A percentile compares a stretch with the other conserved stretches of the same genome.
Conservation (phyloP, 2,113 vertebrate genomes). For the Strix aluco region DNA sequence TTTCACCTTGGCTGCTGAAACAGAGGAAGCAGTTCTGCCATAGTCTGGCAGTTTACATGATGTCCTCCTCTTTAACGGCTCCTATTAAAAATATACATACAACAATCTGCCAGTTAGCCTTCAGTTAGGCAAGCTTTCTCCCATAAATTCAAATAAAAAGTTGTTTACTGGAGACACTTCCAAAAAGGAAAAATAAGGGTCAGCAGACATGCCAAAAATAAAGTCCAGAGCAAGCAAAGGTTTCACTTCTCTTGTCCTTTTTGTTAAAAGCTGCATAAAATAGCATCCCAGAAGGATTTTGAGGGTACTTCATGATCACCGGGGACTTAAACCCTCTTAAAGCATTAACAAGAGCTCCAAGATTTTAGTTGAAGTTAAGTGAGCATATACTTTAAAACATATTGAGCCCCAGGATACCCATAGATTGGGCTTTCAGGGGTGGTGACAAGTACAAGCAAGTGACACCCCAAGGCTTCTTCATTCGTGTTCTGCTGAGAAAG, state of each 20-base stretch:
- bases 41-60: not conserved
- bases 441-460: not conserved
- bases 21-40: conserved; percentile 16
- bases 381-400: conserved; percentile 20
- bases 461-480: not conserved
- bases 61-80: not conserved
- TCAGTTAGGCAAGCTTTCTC: conserved; percentile 19
- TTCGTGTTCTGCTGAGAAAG: not conserved
- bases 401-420: not conserved
- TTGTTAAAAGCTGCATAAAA: conserved; percentile 56
- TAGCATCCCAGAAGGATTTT: conserved; percentile 3
- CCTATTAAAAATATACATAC: not conserved
- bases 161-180: conserved; percentile 31
- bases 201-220: conserved; percentile 45
- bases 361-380: conserved; percentile 29
- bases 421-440: not conserved
- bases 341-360: conserved; percentile 31
- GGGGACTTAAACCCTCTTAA: conserved; percentile 25
- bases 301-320: not conserved
- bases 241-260: conserved; percentile 32
- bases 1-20: conserved; percentile 16
- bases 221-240: conserved; percentile 54
- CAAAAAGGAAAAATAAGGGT: conserved; percentile 63
- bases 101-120: not conserved
- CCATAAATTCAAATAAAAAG: conserved; percentile 4